Evolutionary conservation across 2,888 invertebrate species (phyloP).

Genomic region (Stenoptilia bipunctidactyla): DNA sequence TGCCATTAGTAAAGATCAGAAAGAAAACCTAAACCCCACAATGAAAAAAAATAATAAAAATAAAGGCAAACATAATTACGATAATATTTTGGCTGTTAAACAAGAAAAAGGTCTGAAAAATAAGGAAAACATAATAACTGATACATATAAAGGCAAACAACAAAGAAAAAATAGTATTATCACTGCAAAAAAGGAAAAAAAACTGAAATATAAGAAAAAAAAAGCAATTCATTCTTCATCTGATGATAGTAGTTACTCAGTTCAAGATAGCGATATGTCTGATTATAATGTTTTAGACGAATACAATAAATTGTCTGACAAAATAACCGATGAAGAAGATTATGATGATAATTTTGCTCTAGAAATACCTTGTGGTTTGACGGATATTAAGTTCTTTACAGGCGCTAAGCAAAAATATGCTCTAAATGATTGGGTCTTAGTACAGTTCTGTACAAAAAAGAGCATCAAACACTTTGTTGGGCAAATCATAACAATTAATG

Average conservation of each 20-base stretch:
- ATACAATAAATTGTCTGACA: not conserved
- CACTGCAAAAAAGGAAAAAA: not conserved
- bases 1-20: not conserved
- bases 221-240: not conserved
- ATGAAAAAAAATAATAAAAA: not conserved
- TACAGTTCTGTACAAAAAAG: slow-evolving; percentile 3
- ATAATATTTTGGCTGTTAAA: not conserved
- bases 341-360: not conserved
- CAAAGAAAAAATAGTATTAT: not conserved
- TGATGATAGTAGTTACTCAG: slow-evolving; percentile 2
- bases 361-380: not conserved
- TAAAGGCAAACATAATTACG: not conserved
- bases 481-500: not conserved
- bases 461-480: not conserved
- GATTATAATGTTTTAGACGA: slow-evolving; percentile 3
- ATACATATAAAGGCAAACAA: no score
- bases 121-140: no score
- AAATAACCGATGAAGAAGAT: not conserved
- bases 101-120: no score
- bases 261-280: slow-evolving; percentile 2
- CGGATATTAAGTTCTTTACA: slow-evolving; percentile 1
- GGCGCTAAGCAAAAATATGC: not conserved
- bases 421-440: slow-evolving; percentile 3
- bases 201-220: not conserved
- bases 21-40: not conserved